phyloP scores from a whole-genome alignment of 2,888 invertebrate species.

The Homarus gammarus region DNA sequence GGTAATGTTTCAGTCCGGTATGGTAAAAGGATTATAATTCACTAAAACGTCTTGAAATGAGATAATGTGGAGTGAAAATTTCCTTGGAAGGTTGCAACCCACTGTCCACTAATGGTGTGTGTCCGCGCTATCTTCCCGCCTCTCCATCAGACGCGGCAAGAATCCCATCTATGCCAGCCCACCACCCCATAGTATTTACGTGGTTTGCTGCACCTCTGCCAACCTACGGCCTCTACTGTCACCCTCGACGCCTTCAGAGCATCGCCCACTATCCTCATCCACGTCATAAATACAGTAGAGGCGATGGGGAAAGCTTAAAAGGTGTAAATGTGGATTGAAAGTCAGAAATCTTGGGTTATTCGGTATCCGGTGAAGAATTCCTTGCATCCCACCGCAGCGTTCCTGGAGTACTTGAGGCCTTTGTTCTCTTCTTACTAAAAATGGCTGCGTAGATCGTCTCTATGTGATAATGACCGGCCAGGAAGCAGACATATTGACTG shows the following conservation, averaged over 20 bases:
- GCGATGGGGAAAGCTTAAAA: neutral
- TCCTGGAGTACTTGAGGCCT: constrained; percentile 63
- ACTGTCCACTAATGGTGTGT: constrained; percentile 57
- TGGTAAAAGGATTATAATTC: too few relatives aligned
- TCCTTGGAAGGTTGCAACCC: constrained; percentile 24
- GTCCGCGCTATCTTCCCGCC: constrained; percentile 58
- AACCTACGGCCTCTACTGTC: neutral
- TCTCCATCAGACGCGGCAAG: constrained; percentile 59
- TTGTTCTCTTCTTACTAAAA: constrained; percentile 67
- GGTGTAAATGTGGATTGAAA: constrained; percentile 29
- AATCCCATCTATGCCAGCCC: constrained; percentile 55
- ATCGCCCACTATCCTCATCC: neutral
- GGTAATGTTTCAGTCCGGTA: too few relatives aligned
- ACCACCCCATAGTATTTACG: constrained; percentile 45
- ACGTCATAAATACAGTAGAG: neutral
- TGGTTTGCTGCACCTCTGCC: constrained; percentile 13
- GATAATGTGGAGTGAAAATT: constrained; percentile 45
- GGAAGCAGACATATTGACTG: constrained; percentile 24
- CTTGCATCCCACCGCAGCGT: constrained; percentile 59
- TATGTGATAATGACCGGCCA: constrained; percentile 56
- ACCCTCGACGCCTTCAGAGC: neutral
- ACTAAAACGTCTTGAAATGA: constrained; percentile 16
- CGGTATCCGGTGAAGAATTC: constrained; percentile 64
- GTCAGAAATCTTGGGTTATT: constrained; percentile 59
- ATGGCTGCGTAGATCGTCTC: constrained; percentile 57